These are phyloP conservation scores for Dorcus hopei DNA, from an alignment of 2,888 invertebrate species.

Conservation along the genomic window DNA sequence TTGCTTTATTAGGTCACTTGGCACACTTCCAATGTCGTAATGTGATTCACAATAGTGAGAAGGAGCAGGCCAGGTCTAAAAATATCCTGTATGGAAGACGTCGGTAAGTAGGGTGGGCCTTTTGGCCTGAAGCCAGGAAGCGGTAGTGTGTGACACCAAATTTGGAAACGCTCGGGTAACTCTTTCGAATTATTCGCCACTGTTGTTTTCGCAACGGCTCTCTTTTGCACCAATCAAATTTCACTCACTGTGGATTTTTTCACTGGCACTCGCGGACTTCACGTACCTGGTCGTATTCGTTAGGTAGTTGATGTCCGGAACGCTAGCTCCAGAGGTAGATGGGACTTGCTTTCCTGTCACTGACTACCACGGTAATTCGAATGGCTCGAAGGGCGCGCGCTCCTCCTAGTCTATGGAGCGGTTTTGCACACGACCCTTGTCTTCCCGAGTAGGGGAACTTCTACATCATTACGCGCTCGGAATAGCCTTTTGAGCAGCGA, in stretches of 20 bases:
- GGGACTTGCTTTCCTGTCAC: slow-evolving; percentile 51
- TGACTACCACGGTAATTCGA: slow-evolving; percentile 61
- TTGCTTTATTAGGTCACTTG: slow-evolving; percentile 41
- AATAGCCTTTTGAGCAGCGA: slow-evolving; percentile 54
- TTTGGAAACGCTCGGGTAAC: slow-evolving; percentile 27
- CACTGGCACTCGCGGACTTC: slow-evolving; percentile 16
- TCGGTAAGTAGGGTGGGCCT: not conserved
- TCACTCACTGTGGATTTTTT: not conserved
- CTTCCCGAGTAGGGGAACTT: slow-evolving; percentile 5
- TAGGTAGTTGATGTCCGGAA: slow-evolving; percentile 40
- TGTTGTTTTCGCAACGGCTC: not conserved
- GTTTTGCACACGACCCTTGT: slow-evolving; percentile 59
- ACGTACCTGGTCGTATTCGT: slow-evolving; percentile 50
- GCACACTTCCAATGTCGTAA: slow-evolving; percentile 42
- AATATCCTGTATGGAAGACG: slow-evolving; percentile 22
- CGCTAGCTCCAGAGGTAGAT: slow-evolving; percentile 33
- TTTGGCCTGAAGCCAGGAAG: slow-evolving; percentile 35
- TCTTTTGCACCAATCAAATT: no score
- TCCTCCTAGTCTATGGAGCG: slow-evolving; percentile 59
- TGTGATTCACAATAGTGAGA: slow-evolving; percentile 51
- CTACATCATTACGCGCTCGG: slow-evolving; percentile 36
- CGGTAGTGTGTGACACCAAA: slow-evolving; percentile 17
- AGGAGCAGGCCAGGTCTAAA: slow-evolving; percentile 38
- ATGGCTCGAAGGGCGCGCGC: slow-evolving; percentile 53
- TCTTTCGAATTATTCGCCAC: slow-evolving; percentile 6